phyloP scores from a whole-genome alignment of 2,888 invertebrate species.

The Macrosoma leucophasiata region DNA sequence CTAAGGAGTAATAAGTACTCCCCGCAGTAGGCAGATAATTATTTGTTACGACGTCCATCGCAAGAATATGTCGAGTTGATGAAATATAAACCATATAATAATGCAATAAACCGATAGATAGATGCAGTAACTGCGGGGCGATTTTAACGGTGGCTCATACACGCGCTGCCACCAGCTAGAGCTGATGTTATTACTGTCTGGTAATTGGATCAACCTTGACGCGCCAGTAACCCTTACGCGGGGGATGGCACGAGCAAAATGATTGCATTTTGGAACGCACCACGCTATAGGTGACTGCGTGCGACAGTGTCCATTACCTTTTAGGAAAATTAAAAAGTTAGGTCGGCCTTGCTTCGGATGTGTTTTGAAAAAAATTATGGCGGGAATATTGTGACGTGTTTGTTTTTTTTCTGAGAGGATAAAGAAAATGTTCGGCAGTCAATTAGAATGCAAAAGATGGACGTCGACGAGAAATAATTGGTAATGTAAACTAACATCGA shows the following conservation, averaged over 20 bases:
- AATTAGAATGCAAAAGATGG: constrained; percentile 77
- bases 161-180: constrained; percentile 20
- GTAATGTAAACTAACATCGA: too few relatives aligned
- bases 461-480: constrained; percentile 38
- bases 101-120: too few relatives aligned
- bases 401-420: constrained; percentile 8
- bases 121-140: too few relatives aligned
- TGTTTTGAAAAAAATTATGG: constrained; percentile 17
- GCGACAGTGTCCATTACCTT: constrained; percentile 9
- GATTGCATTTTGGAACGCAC: constrained; percentile 49
- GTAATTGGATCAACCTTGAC: constrained; percentile 73
- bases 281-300: constrained; percentile 31
- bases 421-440: constrained; percentile 76
- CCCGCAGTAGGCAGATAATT: too few relatives aligned
- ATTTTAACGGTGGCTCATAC: too few relatives aligned
- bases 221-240: constrained; percentile 59
- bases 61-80: too few relatives aligned
- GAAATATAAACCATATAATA: too few relatives aligned
- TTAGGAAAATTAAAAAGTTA: constrained; percentile 4
- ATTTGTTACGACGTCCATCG: too few relatives aligned
- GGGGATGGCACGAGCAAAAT: constrained; percentile 43
- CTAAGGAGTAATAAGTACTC: too few relatives aligned
- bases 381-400: constrained; percentile 19
- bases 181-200: constrained; percentile 44
- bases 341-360: not conserved